Evolutionary conservation across 2,797 vertebrate genomes (phyloP).

Genomic region (Gymnothorax reevesii): DNA sequence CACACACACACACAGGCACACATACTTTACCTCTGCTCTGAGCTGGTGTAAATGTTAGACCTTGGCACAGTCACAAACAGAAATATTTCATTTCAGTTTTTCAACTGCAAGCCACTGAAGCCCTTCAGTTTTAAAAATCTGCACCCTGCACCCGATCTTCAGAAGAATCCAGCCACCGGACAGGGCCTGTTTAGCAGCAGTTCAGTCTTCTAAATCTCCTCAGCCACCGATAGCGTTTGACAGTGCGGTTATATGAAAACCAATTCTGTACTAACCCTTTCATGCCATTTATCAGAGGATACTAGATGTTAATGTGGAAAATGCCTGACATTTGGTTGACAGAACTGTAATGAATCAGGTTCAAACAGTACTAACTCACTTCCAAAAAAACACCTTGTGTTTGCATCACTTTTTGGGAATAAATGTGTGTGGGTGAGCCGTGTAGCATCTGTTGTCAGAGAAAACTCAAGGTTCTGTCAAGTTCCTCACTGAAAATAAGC

Average conservation of each 20-base stretch:
- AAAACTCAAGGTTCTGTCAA: no score
- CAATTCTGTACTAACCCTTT: conserved; percentile 32
- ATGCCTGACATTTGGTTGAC: conserved; percentile 46
- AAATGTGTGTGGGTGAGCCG: no score
- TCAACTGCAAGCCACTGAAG: no score
- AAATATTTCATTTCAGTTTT: no score
- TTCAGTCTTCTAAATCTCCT: conserved; percentile 24
- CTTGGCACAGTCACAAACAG: no score
- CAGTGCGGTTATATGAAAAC: conserved; percentile 46
- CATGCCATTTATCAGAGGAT: conserved; percentile 46
- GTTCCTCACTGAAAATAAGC: no score
- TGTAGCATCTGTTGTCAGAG: no score
- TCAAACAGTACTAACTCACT: conserved; percentile 47
- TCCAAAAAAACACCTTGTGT: conserved; percentile 13
- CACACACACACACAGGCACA: no score
- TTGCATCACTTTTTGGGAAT: no score
- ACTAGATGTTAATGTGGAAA: conserved; percentile 60
- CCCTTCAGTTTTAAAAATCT: conserved; percentile 46
- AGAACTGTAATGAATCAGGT: conserved; percentile 48
- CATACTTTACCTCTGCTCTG: no score
- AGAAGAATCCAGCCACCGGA: conserved; percentile 38
- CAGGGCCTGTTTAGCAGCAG: conserved; percentile 25
- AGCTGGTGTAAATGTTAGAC: no score
- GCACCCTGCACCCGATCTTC: conserved; percentile 37
- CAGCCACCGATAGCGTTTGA: conserved; percentile 38